These are phyloP conservation scores for Avahi laniger DNA, from an alignment of 2,797 vertebrate species.

Conservation along the genomic window DNA sequence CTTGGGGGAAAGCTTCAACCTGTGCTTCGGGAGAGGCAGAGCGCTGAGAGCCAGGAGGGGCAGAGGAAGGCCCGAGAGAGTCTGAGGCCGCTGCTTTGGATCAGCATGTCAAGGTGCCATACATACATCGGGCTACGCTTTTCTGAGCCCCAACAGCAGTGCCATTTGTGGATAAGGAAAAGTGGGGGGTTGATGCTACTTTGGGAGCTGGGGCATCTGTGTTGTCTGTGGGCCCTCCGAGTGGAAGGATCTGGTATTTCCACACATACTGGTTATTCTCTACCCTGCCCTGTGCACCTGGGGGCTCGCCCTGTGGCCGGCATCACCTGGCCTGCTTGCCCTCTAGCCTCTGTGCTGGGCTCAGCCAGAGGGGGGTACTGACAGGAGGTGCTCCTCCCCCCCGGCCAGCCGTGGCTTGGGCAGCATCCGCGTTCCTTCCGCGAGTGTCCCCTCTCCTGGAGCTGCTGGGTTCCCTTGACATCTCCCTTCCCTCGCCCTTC, in stretches of 20 bases:
- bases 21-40: neutral
- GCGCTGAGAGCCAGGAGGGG: fast-evolving
- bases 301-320: neutral
- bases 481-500: neutral
- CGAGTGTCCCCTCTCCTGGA: neutral
- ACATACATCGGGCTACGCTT: neutral
- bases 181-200: neutral
- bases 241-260: neutral
- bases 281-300: neutral
- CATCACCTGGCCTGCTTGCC: neutral
- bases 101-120: neutral
- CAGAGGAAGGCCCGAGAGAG: neutral
- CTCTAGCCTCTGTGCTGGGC: neutral
- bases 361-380: neutral
- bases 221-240: neutral
- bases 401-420: neutral
- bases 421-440: neutral
- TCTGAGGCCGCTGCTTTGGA: neutral
- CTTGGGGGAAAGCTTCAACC: neutral
- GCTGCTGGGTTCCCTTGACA: neutral
- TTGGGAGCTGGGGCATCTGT: neutral
- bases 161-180: neutral
- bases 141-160: neutral
- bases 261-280: neutral
- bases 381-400: neutral